These are phyloP conservation scores for Lacanobia wlatinum DNA, from an alignment of 2,888 invertebrate genomes.

Conservation along the genomic window DNA sequence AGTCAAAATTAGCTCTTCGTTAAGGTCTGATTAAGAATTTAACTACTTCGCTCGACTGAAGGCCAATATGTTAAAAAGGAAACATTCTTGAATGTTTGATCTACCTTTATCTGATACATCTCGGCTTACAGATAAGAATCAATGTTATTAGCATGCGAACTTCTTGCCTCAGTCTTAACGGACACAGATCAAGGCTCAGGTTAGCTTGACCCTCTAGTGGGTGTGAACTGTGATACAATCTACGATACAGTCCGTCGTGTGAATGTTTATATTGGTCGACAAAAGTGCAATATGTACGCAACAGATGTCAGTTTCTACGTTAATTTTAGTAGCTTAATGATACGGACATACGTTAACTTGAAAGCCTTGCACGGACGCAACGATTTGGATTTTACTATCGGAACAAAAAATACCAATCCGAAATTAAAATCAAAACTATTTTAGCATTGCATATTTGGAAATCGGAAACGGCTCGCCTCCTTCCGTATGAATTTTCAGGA, in stretches of 20 bases:
- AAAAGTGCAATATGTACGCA: background rate
- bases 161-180: background rate
- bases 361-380: background rate
- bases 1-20: background rate
- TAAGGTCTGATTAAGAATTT: slow-evolving; percentile 15
- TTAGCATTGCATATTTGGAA: background rate
- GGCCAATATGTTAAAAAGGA: slow-evolving; percentile 14
- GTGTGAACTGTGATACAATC: slow-evolving; percentile 3
- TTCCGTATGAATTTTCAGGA: background rate
- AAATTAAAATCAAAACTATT: background rate
- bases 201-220: background rate
- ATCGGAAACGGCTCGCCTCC: background rate
- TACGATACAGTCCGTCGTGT: background rate
- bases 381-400: background rate
- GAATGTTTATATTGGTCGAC: slow-evolving; percentile 16
- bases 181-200: slow-evolving; percentile 11
- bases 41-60: slow-evolving; percentile 7
- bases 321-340: background rate
- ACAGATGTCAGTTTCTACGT: background rate
- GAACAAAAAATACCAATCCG: background rate
- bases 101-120: slow-evolving; percentile 19
- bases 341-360: background rate
- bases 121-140: slow-evolving; percentile 3
- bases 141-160: slow-evolving; percentile 5
- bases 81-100: slow-evolving; percentile 13